A percentile compares a stretch with the other conserved stretches of the same genome.
Evolutionary conservation across 2,113 vertebrate genomes (phyloP).

Genomic region (Actenoides lindsayi): DNA sequence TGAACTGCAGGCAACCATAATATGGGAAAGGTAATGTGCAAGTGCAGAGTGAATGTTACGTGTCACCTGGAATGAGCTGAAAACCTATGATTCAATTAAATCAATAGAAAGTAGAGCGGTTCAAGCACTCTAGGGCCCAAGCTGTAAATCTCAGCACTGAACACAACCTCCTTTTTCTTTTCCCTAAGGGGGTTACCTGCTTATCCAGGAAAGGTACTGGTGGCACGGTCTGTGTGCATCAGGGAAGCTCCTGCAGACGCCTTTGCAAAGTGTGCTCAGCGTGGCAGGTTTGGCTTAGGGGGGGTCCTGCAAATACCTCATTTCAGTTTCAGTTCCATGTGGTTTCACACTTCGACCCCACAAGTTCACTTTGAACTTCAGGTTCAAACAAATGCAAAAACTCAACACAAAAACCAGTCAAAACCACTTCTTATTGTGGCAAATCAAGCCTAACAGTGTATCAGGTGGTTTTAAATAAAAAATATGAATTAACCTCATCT

Average conservation of each 20-base stretch:
- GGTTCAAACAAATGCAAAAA: constrained; percentile 46
- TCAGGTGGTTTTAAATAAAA: not conserved
- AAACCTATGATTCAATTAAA: constrained; percentile 21
- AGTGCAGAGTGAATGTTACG: not conserved
- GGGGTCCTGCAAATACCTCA: not conserved
- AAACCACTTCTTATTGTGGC: not conserved
- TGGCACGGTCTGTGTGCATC: rapidly evolving
- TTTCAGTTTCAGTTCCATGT: constrained; percentile 28
- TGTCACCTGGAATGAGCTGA: not conserved
- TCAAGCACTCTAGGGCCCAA: not conserved
- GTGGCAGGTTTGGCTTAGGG: not conserved
- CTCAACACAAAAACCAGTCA: not conserved
- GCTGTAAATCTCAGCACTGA: not conserved
- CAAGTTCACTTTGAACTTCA: constrained; percentile 59
- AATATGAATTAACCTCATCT: not conserved
- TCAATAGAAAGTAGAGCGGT: not conserved
- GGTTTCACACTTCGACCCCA: constrained; percentile 70
- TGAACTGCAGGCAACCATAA: not conserved
- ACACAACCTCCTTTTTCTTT: too few species aligned
- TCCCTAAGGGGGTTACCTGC: not conserved
- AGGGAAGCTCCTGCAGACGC: rapidly evolving
- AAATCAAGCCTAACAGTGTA: not conserved
- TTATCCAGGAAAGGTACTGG: rapidly evolving
- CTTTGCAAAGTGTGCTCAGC: not conserved
- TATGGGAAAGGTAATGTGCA: not conserved